Conservation (phyloP, 2,888 invertebrate species). For the Mimachlamys varia region DNA sequence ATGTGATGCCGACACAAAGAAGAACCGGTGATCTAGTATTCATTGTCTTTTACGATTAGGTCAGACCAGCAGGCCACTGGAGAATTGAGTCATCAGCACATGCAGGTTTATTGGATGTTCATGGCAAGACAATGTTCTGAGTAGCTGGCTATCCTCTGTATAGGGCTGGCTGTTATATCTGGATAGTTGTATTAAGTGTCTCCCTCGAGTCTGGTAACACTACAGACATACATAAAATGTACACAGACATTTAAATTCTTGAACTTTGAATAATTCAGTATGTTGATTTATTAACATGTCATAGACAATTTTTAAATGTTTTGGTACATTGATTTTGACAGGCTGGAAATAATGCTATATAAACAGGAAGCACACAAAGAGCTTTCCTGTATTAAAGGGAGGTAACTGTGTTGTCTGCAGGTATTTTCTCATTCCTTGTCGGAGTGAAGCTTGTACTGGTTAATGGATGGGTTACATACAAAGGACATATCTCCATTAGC, state of each 20-base stretch:
- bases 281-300: background rate
- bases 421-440: background rate
- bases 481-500: too few species aligned
- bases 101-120: conserved; percentile 12
- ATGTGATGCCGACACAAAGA: background rate
- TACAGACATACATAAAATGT: background rate
- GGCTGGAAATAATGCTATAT: background rate
- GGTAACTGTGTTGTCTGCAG: background rate
- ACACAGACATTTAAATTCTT: background rate
- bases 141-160: background rate
- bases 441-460: background rate
- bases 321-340: too few species aligned
- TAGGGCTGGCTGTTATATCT: background rate
- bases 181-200: background rate
- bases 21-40: background rate
- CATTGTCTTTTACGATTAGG: conserved; percentile 22
- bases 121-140: background rate
- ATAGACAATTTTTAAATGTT: background rate
- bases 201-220: background rate
- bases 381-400: background rate
- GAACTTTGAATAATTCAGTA: background rate
- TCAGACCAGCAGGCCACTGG: conserved; percentile 28
- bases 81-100: conserved; percentile 33
- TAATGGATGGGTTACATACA: too few species aligned
- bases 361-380: background rate